Evolutionary conservation across 2,113 vertebrate genomes (phyloP).

Genomic region (Meles meles): DNA sequence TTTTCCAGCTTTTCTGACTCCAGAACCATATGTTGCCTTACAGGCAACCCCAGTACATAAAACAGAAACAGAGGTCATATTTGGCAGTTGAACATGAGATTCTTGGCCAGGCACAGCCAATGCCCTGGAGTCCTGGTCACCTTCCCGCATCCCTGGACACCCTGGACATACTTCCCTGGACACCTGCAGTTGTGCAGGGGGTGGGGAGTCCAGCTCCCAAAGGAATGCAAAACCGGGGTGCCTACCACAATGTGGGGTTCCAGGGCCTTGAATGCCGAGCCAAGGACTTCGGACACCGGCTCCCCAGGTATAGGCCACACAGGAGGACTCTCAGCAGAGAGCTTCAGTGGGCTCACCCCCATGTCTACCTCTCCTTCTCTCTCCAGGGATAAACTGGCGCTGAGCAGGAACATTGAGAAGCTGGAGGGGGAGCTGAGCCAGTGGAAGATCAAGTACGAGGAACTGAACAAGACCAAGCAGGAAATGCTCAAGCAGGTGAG

Average conservation of each 20-base stretch:
- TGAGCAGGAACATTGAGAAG: constrained; percentile 95
- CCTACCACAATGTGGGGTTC: background rate
- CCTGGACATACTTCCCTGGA: background rate
- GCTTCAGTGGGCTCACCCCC: background rate
- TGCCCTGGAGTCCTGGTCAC: background rate
- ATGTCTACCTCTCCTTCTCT: background rate
- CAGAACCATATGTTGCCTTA: background rate
- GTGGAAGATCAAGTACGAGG: constrained; percentile 97
- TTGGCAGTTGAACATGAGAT: background rate
- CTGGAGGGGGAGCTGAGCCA: constrained; percentile 94
- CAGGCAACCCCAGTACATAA: background rate
- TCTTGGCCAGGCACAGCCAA: too few relatives aligned
- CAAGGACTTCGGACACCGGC: background rate
- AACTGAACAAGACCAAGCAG: constrained; percentile 95
- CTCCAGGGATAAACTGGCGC: constrained; percentile 91
- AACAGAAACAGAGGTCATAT: background rate
- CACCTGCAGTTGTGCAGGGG: background rate
- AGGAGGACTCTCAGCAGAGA: background rate
- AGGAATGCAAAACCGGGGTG: background rate
- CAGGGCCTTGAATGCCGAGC: background rate
- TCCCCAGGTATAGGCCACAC: background rate
- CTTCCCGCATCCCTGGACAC: background rate
- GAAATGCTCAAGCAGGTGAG: constrained; percentile 96
- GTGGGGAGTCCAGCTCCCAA: background rate
- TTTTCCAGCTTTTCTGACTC: background rate